Base-by-base conservation (phyloP, 2,797 vertebrate genomes). In the Sus cebifrons region DNA sequence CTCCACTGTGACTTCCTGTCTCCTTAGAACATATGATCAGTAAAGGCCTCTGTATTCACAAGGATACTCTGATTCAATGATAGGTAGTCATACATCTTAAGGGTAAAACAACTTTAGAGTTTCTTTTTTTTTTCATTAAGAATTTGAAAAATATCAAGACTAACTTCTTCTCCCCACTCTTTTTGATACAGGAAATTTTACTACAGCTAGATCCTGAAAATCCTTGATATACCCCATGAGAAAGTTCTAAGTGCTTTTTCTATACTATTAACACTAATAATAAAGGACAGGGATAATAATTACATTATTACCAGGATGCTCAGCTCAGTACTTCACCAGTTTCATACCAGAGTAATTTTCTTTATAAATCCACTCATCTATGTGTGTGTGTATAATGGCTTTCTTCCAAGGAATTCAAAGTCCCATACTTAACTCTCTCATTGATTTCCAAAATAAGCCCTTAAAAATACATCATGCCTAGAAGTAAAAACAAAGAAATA, bases 351-450 rank as follows among this genome's bases (percentile, higher is more conserved):
- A n/a, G 2, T 60, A 83, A 65, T 84, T 86, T 96, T 94, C 36
- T 74, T 78, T 89, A 89, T 68, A 89, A 91, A 62, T 65, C 16
- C 27, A 78, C 23, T 85, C 67, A 78, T 73, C n/a, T 71, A 12
- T 68, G 15, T 14, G 9, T 85, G 5, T 32, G n/a, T 89, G 18
- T n/a, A 77, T 54, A 93, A 58, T 75, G 49, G 14, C 67, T 85
- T 91, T 89, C 23, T 75, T 92, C 54, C n/a, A 83, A 91, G 11
- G 8, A 83, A 83, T 73, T 89, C 21, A 44, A 95, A 88, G 18
- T 90, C 23, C 32, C 11, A 85, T n/a, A 75, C 2, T 83, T 89
- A 94, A 56, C 10, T 25, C 20, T 4, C 2, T 91, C 40, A 81
- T 65, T 92, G 89, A 81, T 64, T 96, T 94, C 12, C 44, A 89